Evolutionary conservation across 1,140 invertebrate species (phyloP), one percentile per base, ranked within the genome.

Genomic region (Trachelipus rathkii): DNA sequence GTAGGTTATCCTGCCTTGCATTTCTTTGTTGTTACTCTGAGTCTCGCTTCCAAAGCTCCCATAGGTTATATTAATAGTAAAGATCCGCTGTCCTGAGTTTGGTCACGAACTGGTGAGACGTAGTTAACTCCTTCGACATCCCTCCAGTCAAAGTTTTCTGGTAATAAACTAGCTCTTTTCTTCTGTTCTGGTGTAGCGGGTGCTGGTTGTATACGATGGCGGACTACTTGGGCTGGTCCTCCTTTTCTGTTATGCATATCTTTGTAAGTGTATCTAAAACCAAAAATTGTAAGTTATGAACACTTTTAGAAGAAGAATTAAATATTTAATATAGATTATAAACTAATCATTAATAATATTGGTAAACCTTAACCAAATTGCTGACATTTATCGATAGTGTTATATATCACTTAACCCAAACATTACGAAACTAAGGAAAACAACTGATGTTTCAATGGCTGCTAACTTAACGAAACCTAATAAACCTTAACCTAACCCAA

Each of bases 11-110:
- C 46, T 82, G 77, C 68, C 81, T 69, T 50, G 82, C 84, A 77
- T 87, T 87, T 68, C 87, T 87, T n/a, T 10, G 85, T 86, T 46
- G 83, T 81, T n/a, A 88, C 84, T 67, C 84, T 80, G 9, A 86
- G 79, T 23, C 86, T 78, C 8, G 87, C 84, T 78, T 88, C 87
- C 74, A 86, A 81, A 85, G 87, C 86, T 0, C 82, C 87, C 81
- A 87, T 81, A 9, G 87, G 85, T 82, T 82, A 89, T n/a, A 89
- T 9, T 86, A 85, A 82, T 88, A 89, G 75, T 88, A n/a, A 89
- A 77, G 86, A 87, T 9, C 88, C 88, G 83, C 88, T 89, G 5
- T 44, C 10, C 8, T n/a, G n/a, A n/a, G 84, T 84, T 83, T 83
- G 83, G 69, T 83, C 79, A 44, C 87, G 84, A 11, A 89, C 84